phyloP scores from a whole-genome alignment of 2,888 invertebrate genomes.

The Odontocerum albicorne region DNA sequence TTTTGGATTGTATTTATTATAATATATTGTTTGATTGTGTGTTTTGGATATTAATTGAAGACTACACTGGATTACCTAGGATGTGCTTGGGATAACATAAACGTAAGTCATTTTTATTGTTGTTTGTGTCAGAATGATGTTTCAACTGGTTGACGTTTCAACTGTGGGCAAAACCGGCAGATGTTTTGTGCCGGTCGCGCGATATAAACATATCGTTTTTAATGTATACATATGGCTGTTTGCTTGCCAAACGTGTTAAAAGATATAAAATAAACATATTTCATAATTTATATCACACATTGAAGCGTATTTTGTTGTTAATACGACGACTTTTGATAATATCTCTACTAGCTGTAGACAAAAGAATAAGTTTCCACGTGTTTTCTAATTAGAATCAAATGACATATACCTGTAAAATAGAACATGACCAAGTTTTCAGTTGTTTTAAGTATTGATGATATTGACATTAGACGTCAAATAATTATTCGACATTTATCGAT shows the following conservation, averaged over 20 bases:
- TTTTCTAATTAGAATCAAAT: too few relatives aligned
- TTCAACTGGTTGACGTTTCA: not conserved
- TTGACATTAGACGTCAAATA: too few relatives aligned
- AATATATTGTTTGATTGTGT: conserved; percentile 11
- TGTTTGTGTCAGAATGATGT: not conserved
- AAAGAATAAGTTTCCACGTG: too few relatives aligned
- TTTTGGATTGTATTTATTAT: conserved; percentile 15
- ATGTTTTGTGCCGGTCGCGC: conserved; percentile 13
- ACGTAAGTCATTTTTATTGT: conserved; percentile 12
- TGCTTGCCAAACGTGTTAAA: not conserved
- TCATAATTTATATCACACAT: too few relatives aligned
- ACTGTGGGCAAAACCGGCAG: conserved; percentile 9
- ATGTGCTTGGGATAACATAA: conserved; percentile 19
- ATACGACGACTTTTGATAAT: too few relatives aligned
- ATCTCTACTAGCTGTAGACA: too few relatives aligned
- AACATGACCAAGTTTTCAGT: too few relatives aligned
- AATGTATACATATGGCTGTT: not conserved
- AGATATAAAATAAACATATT: too few relatives aligned
- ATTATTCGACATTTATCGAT: too few relatives aligned
- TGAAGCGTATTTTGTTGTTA: too few relatives aligned
- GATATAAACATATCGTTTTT: not conserved
- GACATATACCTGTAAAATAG: too few relatives aligned
- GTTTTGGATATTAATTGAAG: conserved; percentile 1
- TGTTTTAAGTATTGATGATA: too few relatives aligned
- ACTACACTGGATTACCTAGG: conserved; percentile 22